Percentiles rank a stretch among this genome's conserved stretches.
Conservation (phyloP, 2,797 vertebrate species). For the Rhinoraja longicauda region DNA sequence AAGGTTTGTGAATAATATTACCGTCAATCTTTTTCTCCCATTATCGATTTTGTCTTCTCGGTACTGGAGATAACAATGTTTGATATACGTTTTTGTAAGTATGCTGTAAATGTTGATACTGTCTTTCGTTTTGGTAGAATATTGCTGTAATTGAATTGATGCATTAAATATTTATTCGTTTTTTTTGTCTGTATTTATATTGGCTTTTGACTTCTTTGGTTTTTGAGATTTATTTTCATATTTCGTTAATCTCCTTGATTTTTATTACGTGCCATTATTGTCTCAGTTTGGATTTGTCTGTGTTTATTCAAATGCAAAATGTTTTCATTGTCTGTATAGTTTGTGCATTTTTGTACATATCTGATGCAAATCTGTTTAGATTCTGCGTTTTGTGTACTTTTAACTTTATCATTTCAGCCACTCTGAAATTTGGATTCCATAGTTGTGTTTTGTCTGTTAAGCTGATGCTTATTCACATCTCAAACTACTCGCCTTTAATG, state of each 20-base stretch:
- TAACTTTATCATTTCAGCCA: neutral
- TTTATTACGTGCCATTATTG: constrained; percentile 4
- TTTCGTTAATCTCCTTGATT: constrained; percentile 20
- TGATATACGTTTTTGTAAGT: constrained; percentile 24
- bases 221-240: constrained; percentile 3
- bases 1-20: constrained; percentile 25
- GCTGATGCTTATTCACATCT: neutral
- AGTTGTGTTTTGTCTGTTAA: neutral
- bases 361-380: constrained; percentile 32
- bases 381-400: neutral
- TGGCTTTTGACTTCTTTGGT: neutral
- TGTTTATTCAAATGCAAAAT: constrained; percentile 19
- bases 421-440: neutral
- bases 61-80: constrained; percentile 32
- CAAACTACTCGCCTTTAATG: neutral
- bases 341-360: neutral
- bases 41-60: constrained; percentile 29
- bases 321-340: constrained; percentile 32
- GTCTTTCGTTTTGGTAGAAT: constrained; percentile 10
- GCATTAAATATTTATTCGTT: constrained; percentile 30
- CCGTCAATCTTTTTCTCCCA: neutral
- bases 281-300: constrained; percentile 25
- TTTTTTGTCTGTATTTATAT: constrained; percentile 30
- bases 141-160: constrained; percentile 16
- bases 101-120: constrained; percentile 22